Base-by-base conservation (phyloP, 2,113 vertebrate genomes). In the Condylura cristata region DNA sequence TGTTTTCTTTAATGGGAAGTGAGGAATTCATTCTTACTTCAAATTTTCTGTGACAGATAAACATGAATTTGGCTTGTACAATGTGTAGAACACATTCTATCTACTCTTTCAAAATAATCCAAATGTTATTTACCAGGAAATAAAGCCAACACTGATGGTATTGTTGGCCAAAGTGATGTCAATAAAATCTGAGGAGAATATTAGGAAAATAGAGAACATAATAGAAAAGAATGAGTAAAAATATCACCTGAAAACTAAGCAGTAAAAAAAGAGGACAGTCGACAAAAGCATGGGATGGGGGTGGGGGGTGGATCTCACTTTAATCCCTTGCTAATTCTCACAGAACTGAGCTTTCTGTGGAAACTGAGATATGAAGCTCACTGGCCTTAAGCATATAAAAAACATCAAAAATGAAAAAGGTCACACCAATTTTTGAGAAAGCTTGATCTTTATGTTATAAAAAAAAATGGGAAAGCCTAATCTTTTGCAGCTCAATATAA, bases 321-420 rank as follows among this genome's bases (percentile, higher is more conserved):
- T 93, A 97, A 93, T 97, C 61, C 61, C 83, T 53, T 86, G 83
- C 46, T 98, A 97, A 98, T 97, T 98, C 97, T 97, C 58, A 93
- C 58, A 97, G 95, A 96, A 96, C 71, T 96, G 37, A 95, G 39
- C 34, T 94, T 44, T 63, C 76, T 82, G 11, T 90, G 80, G 96
- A 97, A 97, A 86, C 60, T 95, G 84, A 97, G 89, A 94, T 96
- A 97, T 72, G 92, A 98, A 97, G 48, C 72, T 95, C 71, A 14
- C 51, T 95, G 95, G 95, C 74, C 28, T 95, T 68, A 96, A 87
- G 88, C 93, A 86, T 94, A 95, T 34, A 44, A 96, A 96, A 96
- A 92, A 11, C 39, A 98, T 97, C 96, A 98, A 95, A 98, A 97
- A 87, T 84, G 74, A 39, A 91, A 97, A 97, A 98, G 95, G 97